A percentile compares a stretch with the other conserved stretches of the same genome.
Conservation (phyloP, 2,888 invertebrate genomes). For the Branchipolynoe longqiensis region DNA sequence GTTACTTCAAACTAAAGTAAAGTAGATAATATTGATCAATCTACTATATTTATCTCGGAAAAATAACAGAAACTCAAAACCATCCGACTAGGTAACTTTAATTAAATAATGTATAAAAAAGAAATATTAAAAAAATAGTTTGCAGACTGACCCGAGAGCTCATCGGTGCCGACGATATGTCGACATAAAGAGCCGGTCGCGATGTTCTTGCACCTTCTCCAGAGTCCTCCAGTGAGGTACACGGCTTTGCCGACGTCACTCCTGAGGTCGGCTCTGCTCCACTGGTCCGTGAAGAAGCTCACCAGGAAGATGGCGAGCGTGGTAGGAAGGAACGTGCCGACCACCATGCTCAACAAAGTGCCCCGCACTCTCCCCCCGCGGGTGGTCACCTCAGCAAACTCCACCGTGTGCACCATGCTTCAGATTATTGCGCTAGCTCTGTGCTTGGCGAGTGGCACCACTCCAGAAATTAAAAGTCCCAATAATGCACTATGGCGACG, state of each 20-base stretch:
- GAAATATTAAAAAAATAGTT: neutral
- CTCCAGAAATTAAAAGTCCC: too few species aligned
- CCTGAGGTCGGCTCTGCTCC: constrained; percentile 14
- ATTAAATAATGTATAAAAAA: neutral
- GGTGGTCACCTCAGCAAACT: neutral
- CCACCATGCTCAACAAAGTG: constrained; percentile 10
- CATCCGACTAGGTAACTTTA: too few species aligned
- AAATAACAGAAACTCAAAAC: too few species aligned
- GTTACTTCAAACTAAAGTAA: too few species aligned
- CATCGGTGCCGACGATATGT: neutral
- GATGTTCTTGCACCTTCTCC: constrained; percentile 26
- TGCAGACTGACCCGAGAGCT: constrained; percentile 12
- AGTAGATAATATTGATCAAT: too few species aligned
- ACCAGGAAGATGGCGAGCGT: neutral
- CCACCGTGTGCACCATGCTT: too few species aligned
- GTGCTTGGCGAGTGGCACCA: too few species aligned
- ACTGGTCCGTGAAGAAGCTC: constrained; percentile 20
- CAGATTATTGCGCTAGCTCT: too few species aligned
- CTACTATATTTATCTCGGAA: too few species aligned
- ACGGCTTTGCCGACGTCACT: neutral
- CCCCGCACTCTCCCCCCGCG: constrained; percentile 5
- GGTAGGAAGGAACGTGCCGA: neutral
- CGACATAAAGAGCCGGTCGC: neutral
- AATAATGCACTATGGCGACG: too few species aligned
- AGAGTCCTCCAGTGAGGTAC: constrained; percentile 37